Percentiles rank a stretch among this genome's conserved stretches.
These are phyloP conservation scores for Salvator merianae DNA, from an alignment of 2,113 vertebrate genomes.

Conservation along the genomic window DNA sequence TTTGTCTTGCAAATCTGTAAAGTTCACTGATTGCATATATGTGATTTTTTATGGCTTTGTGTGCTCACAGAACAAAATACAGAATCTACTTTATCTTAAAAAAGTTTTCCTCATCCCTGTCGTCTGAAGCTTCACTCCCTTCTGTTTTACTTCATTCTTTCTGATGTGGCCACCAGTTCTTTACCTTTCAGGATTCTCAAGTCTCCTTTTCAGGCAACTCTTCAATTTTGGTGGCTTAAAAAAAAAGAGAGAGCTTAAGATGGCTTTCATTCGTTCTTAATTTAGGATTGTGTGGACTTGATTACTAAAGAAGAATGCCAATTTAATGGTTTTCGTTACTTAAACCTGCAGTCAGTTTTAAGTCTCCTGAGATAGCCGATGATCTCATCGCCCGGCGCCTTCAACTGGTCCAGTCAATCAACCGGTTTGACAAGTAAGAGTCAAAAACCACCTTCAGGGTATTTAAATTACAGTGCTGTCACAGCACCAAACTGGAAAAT, in stretches of 20 bases:
- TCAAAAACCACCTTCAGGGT: slow-evolving; percentile 27
- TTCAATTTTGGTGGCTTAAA: background rate
- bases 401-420: slow-evolving; percentile 76
- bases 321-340: slow-evolving; percentile 59
- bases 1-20: too few species aligned
- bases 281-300: slow-evolving; percentile 16
- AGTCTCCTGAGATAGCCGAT: slow-evolving; percentile 73
- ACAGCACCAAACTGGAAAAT: background rate
- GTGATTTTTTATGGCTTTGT: background rate
- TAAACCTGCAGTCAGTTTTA: slow-evolving; percentile 70
- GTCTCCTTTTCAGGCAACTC: background rate
- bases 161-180: background rate
- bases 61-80: too few species aligned
- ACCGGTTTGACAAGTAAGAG: slow-evolving; percentile 76
- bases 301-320: slow-evolving; percentile 1
- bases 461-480: background rate
- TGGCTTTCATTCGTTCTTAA: background rate
- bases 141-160: too few species aligned
- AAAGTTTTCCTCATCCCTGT: too few species aligned
- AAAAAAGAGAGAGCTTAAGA: background rate
- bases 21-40: background rate
- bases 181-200: background rate
- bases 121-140: too few species aligned
- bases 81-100: too few species aligned
- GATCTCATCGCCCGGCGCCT: slow-evolving; percentile 74